Conservation (phyloP, 2,797 vertebrate genomes). For the Acropternis orthonyx region DNA sequence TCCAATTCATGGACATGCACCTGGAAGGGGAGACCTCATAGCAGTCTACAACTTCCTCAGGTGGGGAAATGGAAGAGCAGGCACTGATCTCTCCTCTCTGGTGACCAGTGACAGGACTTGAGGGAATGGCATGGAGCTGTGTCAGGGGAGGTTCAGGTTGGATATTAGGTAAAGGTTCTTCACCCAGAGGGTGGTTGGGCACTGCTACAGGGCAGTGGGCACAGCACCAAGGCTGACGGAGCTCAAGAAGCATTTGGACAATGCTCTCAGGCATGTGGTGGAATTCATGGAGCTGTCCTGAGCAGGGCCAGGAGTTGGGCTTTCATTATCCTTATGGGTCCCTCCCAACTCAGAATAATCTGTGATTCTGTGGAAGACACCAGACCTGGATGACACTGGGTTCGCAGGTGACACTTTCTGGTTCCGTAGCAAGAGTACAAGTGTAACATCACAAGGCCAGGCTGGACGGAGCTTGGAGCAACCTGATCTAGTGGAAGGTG, state of each 20-base stretch:
- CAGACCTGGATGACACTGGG: background rate
- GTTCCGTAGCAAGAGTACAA: background rate
- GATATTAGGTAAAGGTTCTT: background rate
- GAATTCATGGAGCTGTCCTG: background rate
- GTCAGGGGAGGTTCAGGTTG: background rate
- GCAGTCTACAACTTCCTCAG: background rate
- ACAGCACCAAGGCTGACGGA: background rate
- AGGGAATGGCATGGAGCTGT: background rate
- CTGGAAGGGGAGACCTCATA: background rate
- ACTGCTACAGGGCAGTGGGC: background rate
- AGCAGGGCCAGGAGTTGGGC: background rate
- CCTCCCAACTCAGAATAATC: background rate
- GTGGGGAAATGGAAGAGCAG: background rate
- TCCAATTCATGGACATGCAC: background rate
- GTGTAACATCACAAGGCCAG: background rate
- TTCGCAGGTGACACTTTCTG: background rate
- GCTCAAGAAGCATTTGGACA: background rate
- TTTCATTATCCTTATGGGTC: background rate
- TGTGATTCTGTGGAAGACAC: background rate
- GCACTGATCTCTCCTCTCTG: background rate
- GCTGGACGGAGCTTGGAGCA: background rate
- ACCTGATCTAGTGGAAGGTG: background rate
- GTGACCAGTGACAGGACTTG: background rate
- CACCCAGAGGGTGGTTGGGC: background rate
- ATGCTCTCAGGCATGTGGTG: background rate